phyloP scores from a whole-genome alignment of 92 coral and sea anemone species.

The Zoanthus gigantus region DNA sequence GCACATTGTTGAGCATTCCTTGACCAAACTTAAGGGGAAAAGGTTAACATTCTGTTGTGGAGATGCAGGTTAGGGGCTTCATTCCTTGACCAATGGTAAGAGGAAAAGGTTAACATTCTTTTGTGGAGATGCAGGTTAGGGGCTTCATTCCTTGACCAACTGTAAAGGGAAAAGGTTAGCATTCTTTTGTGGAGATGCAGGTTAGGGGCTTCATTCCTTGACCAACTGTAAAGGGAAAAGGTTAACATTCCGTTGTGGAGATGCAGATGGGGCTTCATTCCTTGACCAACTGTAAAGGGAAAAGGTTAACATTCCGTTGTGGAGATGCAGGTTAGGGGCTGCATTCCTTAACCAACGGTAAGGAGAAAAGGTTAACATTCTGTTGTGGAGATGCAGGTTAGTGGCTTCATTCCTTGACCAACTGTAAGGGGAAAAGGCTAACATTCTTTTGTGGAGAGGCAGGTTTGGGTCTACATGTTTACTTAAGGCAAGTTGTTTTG shows the following conservation, averaged over 20 bases:
- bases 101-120: slow-evolving; percentile 61
- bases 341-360: too few relatives aligned
- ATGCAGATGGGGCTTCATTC: neutral
- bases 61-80: slow-evolving; percentile 77
- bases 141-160: slow-evolving; percentile 51
- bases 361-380: neutral
- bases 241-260: too few relatives aligned
- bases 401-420: too few relatives aligned
- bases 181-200: slow-evolving; percentile 97
- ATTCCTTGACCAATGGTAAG: neutral
- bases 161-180: slow-evolving; percentile 80
- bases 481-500: too few relatives aligned
- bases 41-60: slow-evolving; percentile 96
- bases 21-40: slow-evolving; percentile 68
- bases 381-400: too few relatives aligned
- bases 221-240: too few relatives aligned
- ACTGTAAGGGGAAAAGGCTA: too few relatives aligned
- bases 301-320: slow-evolving; percentile 89
- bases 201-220: slow-evolving; percentile 30
- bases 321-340: slow-evolving; percentile 89
- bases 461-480: too few relatives aligned
- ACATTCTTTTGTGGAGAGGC: too few relatives aligned
- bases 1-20: slow-evolving; percentile 71
- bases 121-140: slow-evolving; percentile 96
- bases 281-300: slow-evolving; percentile 68